These are phyloP conservation scores for Bruchidius siliquastri DNA, from an alignment of 2,888 invertebrate species.

Conservation along the genomic window DNA sequence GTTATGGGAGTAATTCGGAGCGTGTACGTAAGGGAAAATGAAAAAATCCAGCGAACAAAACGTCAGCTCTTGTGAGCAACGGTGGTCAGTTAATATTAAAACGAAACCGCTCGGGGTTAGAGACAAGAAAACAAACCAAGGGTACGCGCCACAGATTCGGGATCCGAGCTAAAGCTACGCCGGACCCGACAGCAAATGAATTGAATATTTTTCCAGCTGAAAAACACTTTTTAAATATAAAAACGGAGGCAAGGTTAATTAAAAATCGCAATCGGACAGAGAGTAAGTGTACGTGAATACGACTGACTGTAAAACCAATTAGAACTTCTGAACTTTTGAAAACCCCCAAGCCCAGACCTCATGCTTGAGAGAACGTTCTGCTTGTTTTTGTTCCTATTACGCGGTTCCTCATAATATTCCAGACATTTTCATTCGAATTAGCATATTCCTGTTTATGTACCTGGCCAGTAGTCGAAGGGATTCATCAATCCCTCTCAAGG, in stretches of 20 bases:
- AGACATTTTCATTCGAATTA: neutral
- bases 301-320: slow-evolving; percentile 43
- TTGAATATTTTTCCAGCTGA: slow-evolving; percentile 46
- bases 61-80: slow-evolving; percentile 4
- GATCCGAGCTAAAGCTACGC: slow-evolving; percentile 27
- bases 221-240: slow-evolving; percentile 46
- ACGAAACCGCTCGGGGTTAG: slow-evolving; percentile 30
- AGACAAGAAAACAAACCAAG: slow-evolving; percentile 45
- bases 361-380: slow-evolving; percentile 33
- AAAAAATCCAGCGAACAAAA: slow-evolving; percentile 16
- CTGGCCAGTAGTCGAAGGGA: neutral
- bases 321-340: slow-evolving; percentile 45
- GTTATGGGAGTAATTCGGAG: neutral
- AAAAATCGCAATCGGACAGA: slow-evolving; percentile 45
- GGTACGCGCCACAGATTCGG: neutral
- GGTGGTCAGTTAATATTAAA: slow-evolving; percentile 31
- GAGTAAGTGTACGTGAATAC: slow-evolving; percentile 40
- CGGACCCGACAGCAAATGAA: slow-evolving; percentile 44
- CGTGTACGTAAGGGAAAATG: slow-evolving; percentile 5
- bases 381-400: slow-evolving; percentile 1
- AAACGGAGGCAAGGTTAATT: slow-evolving; percentile 46
- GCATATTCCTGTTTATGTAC: neutral
- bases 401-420: neutral
- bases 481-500: neutral
- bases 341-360: slow-evolving; percentile 31